Percentiles rank a stretch among this genome's conserved stretches.
Evolutionary conservation across 1,140 invertebrate species (phyloP).

Genomic region (Drepana arcuata): DNA sequence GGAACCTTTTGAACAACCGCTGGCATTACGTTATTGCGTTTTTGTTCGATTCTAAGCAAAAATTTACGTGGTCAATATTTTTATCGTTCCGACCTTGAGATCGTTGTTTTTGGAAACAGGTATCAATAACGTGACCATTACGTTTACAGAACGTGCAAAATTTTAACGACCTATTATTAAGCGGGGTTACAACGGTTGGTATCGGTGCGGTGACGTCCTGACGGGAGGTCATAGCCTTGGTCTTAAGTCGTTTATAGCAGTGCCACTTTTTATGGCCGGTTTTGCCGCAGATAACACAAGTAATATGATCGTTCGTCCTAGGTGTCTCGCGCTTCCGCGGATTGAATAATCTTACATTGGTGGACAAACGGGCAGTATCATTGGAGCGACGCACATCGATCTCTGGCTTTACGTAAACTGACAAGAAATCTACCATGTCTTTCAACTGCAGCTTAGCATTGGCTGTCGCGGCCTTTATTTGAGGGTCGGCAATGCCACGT

Average conservation of each 20-base stretch:
- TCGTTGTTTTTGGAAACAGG: conserved; percentile 13
- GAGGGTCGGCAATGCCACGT: conserved; percentile 1
- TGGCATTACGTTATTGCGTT: conserved; percentile 4
- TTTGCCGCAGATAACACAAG: conserved; percentile 5
- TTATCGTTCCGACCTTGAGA: conserved; percentile 4
- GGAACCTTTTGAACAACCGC: conserved; percentile 11
- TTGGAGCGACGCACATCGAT: neutral
- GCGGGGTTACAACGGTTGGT: no score
- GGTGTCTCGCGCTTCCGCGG: neutral
- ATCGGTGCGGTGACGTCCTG: no score
- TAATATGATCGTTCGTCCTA: neutral
- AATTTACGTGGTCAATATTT: conserved; percentile 10
- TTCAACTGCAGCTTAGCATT: neutral
- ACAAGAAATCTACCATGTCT: conserved; percentile 1
- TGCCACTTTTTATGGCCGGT: conserved; percentile 4
- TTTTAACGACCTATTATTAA: neutral
- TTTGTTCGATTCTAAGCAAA: conserved; percentile 4
- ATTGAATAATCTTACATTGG: neutral
- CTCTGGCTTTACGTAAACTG: conserved; percentile 1
- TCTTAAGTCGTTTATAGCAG: conserved; percentile 1
- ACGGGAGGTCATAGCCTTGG: no score
- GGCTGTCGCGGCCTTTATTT: neutral
- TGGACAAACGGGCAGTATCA: neutral
- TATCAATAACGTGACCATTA: conserved; percentile 7
- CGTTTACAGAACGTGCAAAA: conserved; percentile 12